These are phyloP conservation scores for Cantharis rustica DNA, from an alignment of 2,888 invertebrate genomes.

Conservation along the genomic window DNA sequence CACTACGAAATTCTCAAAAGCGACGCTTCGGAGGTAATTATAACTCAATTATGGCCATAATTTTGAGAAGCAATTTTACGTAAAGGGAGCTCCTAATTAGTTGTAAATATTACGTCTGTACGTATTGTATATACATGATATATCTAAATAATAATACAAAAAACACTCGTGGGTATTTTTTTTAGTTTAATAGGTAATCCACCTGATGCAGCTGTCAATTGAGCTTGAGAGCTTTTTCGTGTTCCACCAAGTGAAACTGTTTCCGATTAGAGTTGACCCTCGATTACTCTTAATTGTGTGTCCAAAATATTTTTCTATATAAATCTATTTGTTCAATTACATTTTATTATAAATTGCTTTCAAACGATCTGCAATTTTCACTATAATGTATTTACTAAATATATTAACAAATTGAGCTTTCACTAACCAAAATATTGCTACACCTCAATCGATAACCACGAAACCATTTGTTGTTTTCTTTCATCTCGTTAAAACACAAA, in stretches of 20 bases:
- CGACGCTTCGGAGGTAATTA: conserved; percentile 28
- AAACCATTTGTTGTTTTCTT: background rate
- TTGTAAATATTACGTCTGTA: conserved; percentile 20
- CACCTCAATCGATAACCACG: background rate
- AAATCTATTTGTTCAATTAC: conserved; percentile 8
- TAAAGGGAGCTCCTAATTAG: conserved; percentile 6
- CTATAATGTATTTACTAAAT: background rate
- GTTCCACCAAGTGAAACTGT: conserved; percentile 12
- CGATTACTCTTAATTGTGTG: conserved; percentile 12
- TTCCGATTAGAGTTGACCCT: conserved; percentile 12
- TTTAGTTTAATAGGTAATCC: conserved; percentile 14
- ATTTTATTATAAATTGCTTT: background rate
- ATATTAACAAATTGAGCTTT: background rate
- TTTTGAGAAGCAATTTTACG: conserved; percentile 15
- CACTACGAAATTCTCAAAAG: conserved; percentile 27
- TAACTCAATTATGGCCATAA: conserved; percentile 28
- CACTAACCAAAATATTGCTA: background rate
- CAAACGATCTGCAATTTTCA: background rate
- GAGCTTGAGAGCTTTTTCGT: conserved; percentile 23
- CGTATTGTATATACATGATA: conserved; percentile 22
- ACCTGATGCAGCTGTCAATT: conserved; percentile 15
- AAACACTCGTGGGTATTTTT: conserved; percentile 11
- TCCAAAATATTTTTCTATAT: conserved; percentile 11
- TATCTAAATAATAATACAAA: conserved; percentile 6
- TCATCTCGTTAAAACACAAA: background rate